phyloP scores from a whole-genome alignment of 2,888 invertebrate genomes.

The Sclerodermus sp. region DNA sequence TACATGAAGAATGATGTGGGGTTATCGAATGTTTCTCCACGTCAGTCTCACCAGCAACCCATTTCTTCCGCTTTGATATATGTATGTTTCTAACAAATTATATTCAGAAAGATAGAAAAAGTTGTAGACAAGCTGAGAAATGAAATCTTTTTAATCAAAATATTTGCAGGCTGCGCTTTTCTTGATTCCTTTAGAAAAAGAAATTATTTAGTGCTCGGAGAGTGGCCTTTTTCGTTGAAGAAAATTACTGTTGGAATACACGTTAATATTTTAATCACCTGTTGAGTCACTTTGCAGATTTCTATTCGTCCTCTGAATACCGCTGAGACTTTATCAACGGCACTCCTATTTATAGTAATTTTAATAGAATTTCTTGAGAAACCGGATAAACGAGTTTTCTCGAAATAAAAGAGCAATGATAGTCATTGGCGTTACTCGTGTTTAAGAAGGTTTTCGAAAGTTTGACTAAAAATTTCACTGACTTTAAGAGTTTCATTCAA shows the following conservation, averaged over 20 bases:
- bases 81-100: conserved; percentile 4
- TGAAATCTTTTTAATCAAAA: too few species aligned
- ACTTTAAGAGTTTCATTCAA: too few species aligned
- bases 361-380: neutral
- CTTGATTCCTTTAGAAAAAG: too few species aligned
- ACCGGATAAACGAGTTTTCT: neutral
- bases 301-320: neutral
- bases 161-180: too few species aligned
- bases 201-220: too few species aligned
- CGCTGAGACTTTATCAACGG: conserved; percentile 18
- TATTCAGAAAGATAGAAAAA: neutral
- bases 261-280: conserved; percentile 29
- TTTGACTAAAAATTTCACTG: too few species aligned
- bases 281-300: conserved; percentile 15
- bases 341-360: neutral
- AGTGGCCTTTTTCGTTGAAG: too few species aligned
- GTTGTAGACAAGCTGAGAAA: neutral
- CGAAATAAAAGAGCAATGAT: too few species aligned
- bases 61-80: neutral
- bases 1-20: conserved; percentile 8
- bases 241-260: neutral
- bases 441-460: too few species aligned
- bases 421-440: too few species aligned
- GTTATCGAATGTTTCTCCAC: conserved; percentile 7
- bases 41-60: neutral